These are phyloP conservation scores for Rousettus leschenaultii DNA, from an alignment of 2,113 vertebrate species.

Conservation along the genomic window DNA sequence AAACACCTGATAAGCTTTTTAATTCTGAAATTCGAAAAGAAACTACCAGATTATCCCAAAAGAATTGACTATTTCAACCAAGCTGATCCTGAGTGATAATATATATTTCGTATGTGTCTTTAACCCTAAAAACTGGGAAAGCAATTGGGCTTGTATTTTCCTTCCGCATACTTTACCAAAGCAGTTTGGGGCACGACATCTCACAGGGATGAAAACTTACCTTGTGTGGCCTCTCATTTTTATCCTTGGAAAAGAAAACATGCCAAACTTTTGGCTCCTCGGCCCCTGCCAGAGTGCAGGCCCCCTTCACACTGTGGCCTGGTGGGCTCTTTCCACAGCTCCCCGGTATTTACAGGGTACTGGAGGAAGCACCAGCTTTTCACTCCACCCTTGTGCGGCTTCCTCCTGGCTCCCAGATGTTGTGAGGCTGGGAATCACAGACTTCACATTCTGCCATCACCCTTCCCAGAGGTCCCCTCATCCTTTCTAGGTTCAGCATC, in stretches of 20 bases:
- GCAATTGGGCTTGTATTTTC: neutral
- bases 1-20: neutral
- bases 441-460: neutral
- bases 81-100: neutral
- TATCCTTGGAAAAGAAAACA: neutral
- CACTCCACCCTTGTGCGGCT: neutral
- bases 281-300: neutral
- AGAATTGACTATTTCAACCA: neutral
- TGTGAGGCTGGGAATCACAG: conserved; percentile 62
- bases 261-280: neutral
- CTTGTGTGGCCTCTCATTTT: neutral
- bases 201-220: neutral
- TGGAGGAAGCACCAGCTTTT: neutral
- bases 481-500: neutral
- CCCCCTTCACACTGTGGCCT: neutral
- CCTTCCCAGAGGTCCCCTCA: neutral
- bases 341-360: neutral
- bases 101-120: neutral
- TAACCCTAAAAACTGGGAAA: neutral
- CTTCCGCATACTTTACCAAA: neutral
- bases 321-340: neutral
- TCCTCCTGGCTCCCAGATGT: neutral
- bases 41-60: neutral
- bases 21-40: neutral
- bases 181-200: neutral